These are phyloP conservation scores for Galeruca laticollis DNA, from an alignment of 2,888 invertebrate genomes.

Conservation along the genomic window DNA sequence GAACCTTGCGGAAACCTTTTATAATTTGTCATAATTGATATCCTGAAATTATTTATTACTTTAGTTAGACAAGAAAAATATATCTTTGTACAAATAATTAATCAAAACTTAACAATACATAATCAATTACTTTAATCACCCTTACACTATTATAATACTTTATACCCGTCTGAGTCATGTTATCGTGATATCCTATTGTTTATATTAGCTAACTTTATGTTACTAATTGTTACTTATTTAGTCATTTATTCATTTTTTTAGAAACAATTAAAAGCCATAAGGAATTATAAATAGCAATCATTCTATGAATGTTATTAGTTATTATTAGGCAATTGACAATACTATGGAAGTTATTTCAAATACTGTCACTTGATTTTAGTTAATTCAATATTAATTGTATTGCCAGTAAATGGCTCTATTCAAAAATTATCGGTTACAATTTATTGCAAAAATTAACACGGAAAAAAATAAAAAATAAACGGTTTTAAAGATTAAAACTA, in stretches of 20 bases:
- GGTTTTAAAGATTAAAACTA: too few species aligned
- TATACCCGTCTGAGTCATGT: background rate
- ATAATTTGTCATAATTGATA: background rate
- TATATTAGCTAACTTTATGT: background rate
- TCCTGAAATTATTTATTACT: background rate
- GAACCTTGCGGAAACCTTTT: too few species aligned
- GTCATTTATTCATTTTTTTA: background rate
- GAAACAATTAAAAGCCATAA: background rate
- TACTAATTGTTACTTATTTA: background rate
- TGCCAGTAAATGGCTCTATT: too few species aligned
- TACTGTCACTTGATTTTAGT: background rate
- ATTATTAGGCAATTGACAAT: background rate
- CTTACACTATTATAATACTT: background rate
- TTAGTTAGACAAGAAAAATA: background rate
- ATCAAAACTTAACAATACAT: background rate
- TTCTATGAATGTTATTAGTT: background rate
- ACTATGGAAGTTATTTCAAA: background rate
- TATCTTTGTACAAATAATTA: background rate
- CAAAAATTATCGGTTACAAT: too few species aligned
- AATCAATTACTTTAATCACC: background rate
- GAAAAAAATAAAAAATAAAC: too few species aligned
- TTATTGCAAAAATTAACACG: too few species aligned
- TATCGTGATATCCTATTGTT: constrained; percentile 3
- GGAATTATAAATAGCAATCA: background rate
- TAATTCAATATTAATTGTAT: too few species aligned